Base-by-base conservation (phyloP, 1,140 invertebrate genomes). In the Plutomurus gul region DNA sequence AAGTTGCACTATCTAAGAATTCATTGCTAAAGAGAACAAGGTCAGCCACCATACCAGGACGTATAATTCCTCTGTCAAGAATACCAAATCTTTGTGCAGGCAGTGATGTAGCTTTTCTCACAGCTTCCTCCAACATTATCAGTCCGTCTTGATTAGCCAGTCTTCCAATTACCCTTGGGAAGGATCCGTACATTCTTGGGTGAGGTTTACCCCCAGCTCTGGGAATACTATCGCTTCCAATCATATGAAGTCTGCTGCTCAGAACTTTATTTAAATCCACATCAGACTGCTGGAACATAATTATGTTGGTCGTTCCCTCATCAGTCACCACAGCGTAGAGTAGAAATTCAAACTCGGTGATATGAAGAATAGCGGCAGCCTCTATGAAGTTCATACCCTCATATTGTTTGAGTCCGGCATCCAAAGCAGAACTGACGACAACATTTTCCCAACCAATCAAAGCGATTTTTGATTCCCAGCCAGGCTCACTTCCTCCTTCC, bases 191-290 rank as follows among this genome's bases (percentile, higher is more conserved):
- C 18, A 75, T 75, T 40, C 81, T 20, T 13, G 81, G 81, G 36
- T 82, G 81, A 2, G 81, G 81, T 30, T 82, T 82, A 4, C 79
- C 82, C 27, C 82, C 81, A 36, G 27, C 37, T 36, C 82, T 56
- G 1, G 82, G 82, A 40, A 82, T 82, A 75, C 75, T 78, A 37
- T 82, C 82, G 47, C 82, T 81, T 33, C 82, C 82, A 56, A 82
- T 56, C 72, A 82, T 81, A 56, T 82, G 82, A 0, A 81, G 25
- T 47, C 20, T 1, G 13, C 71, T 72, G 1, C 33, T 33, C 1
- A 82, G 78, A 3, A 82, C 82, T 75, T 51, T 47, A 5, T 65
- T 76, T 5, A 75, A 18, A 75, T 82, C 82, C 10, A 75, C 65
- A 18, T 81, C 49, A 11, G 33, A 49, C 37, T 82, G 82, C 37